These are phyloP conservation scores for Sylvia atricapilla DNA, from an alignment of 2,113 vertebrate genomes.

Conservation along the genomic window DNA sequence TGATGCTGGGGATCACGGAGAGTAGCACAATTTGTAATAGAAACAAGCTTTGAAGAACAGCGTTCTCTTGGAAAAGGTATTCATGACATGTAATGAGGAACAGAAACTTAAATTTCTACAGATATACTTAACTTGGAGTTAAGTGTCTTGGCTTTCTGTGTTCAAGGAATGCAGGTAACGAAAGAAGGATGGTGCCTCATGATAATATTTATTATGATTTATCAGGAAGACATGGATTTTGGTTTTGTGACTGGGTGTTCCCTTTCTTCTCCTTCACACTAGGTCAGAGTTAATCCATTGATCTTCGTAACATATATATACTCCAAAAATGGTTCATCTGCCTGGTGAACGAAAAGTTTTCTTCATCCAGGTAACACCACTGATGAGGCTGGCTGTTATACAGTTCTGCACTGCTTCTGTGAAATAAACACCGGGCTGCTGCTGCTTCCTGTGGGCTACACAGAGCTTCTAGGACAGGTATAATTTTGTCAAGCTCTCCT, in stretches of 20 bases:
- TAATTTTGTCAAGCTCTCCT: neutral
- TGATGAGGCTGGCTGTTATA: neutral
- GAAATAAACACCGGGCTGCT: neutral
- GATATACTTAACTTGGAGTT: neutral
- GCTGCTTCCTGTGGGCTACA: neutral
- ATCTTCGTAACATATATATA: neutral
- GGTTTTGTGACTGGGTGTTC: neutral
- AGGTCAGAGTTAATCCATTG: neutral
- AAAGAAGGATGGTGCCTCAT: neutral
- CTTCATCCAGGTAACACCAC: neutral
- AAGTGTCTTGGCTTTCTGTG: neutral
- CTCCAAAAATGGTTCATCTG: neutral
- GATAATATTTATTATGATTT: neutral
- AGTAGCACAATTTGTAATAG: neutral
- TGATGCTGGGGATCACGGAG: neutral
- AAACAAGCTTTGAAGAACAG: neutral
- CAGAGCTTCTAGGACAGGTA: neutral
- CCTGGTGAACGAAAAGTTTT: neutral
- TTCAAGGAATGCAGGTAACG: neutral
- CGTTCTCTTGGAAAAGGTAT: neutral
- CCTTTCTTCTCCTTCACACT: neutral
- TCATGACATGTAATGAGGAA: neutral
- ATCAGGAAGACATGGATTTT: neutral
- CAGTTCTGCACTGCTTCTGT: neutral
- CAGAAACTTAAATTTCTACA: neutral